Evolutionary conservation across 2,888 invertebrate species (phyloP).

Genomic region (Itoplectis maculator): DNA sequence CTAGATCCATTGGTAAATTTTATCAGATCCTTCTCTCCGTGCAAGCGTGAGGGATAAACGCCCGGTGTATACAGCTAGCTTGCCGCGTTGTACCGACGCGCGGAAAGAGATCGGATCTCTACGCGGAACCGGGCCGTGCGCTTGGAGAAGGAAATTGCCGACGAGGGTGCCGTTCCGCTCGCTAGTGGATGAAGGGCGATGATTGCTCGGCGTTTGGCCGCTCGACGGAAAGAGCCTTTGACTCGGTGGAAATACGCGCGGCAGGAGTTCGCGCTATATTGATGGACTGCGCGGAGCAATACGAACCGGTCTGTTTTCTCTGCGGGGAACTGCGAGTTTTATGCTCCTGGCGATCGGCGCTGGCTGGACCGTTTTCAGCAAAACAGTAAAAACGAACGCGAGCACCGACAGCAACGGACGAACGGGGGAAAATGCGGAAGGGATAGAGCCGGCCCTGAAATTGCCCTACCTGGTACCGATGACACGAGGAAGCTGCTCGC

Average conservation of each 20-base stretch:
- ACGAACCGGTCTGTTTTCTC: background rate
- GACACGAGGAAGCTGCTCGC: conserved; percentile 15
- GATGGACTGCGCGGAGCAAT: conserved; percentile 25
- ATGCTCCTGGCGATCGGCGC: conserved; percentile 30
- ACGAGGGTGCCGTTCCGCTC: conserved; percentile 22
- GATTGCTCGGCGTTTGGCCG: conserved; percentile 34
- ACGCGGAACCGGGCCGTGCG: conserved; percentile 53
- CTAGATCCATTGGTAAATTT: too few relatives aligned
- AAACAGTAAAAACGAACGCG: conserved; percentile 50
- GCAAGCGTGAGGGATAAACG: background rate
- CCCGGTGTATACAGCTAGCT: background rate
- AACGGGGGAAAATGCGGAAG: conserved; percentile 49
- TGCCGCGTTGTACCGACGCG: background rate
- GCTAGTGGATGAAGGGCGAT: conserved; percentile 26
- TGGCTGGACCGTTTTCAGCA: conserved; percentile 3
- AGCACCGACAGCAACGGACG: too few relatives aligned
- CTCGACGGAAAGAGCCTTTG: conserved; percentile 11
- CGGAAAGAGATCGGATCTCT: conserved; percentile 47
- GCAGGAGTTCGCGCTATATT: background rate
- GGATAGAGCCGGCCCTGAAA: conserved; percentile 50
- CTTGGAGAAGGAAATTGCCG: conserved; percentile 55
- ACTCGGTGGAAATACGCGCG: background rate
- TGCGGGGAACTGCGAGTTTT: conserved; percentile 21
- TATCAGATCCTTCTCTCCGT: too few relatives aligned
- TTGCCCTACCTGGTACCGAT: conserved; percentile 50